A percentile compares a stretch with the other conserved stretches of the same genome.
Conservation (phyloP, 1,140 invertebrate species). For the Hylaeus volcanicus region DNA sequence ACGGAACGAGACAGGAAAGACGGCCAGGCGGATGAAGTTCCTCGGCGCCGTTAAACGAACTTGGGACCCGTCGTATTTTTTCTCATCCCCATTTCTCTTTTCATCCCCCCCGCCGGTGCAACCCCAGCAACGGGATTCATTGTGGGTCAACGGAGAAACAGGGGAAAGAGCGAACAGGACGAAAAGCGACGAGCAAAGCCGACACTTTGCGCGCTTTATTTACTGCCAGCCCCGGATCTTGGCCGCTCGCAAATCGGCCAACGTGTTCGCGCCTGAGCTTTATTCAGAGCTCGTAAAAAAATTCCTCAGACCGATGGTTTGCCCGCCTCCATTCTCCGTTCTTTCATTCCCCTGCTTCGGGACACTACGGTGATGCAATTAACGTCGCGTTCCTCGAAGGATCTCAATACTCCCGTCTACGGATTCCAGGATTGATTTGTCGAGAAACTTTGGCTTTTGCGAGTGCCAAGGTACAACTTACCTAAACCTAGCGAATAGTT, state of each 20-base stretch:
- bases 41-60: conserved; percentile 63
- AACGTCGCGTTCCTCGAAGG: not conserved
- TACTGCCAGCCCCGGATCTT: conserved; percentile 46
- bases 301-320: not conserved
- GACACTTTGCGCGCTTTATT: conserved; percentile 55
- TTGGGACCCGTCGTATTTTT: conserved; percentile 64
- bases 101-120: conserved; percentile 20
- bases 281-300: conserved; percentile 25
- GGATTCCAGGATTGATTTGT: too few relatives aligned
- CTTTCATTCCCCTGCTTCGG: not conserved
- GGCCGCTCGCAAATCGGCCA: conserved; percentile 42
- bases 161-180: conserved; percentile 7
- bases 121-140: conserved; percentile 57
- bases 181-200: conserved; percentile 53
- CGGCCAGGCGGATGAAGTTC: conserved; percentile 51
- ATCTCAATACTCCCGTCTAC: too few relatives aligned
- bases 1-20: conserved; percentile 7
- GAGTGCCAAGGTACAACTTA: too few relatives aligned
- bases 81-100: conserved; percentile 51
- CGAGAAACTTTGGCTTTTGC: too few relatives aligned
- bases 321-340: not conserved
- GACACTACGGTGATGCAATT: not conserved
- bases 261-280: conserved; percentile 27
- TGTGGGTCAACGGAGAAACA: conserved; percentile 48
- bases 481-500: too few relatives aligned